Base-by-base conservation (phyloP, 1,140 invertebrate species). In the Paracyclopina nana region DNA sequence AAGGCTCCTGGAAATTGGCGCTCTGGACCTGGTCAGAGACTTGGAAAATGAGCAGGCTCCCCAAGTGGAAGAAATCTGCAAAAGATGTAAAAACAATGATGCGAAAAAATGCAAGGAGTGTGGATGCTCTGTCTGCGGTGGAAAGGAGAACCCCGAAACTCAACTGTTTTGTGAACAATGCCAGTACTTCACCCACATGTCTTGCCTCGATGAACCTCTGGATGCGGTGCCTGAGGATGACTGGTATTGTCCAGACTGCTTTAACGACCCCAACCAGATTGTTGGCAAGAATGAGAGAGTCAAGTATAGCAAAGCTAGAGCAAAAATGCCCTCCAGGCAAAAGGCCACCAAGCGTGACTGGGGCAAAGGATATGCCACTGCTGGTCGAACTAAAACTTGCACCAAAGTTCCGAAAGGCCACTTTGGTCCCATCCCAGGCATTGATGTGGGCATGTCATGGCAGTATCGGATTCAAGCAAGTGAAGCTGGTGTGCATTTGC, bases 341-440 rank as follows among this genome's bases (percentile, higher is more conserved):
- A 61, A 62, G 2, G 63, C 59, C 27, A 62, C 57, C 8, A 69
- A 59, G 9, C 63, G 74, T 53, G 80, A 85, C 60, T 87, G 83
- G 82, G 83, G 82, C n/a, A 74, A 76, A 62, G 84, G 83, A 28
- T 84, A 86, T 78, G 80, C 82, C 1, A 84, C 80, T 64, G 79
- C 78, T 48, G 80, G 80, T 50, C 61, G 74, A 55, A 74, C 72
- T 26, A 78, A 73, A 59, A 64, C 71, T 16, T 80, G 78, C 56
- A 74, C 71, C 6, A 68, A 78, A 43, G 77, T 82, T 54, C 76
- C 79, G 6, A 50, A 73, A 2, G 73, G 80, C 63, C 82, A 87
- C 63, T 79, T 78, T 63, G 83, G 84, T 8, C 74, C 78, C 1
- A 75, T 90, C 54, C 82, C 83, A 30, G 82, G 82, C 6, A 72